Evolutionary conservation across 2,888 invertebrate species (phyloP).

Genomic region (Tipula helvola): DNA sequence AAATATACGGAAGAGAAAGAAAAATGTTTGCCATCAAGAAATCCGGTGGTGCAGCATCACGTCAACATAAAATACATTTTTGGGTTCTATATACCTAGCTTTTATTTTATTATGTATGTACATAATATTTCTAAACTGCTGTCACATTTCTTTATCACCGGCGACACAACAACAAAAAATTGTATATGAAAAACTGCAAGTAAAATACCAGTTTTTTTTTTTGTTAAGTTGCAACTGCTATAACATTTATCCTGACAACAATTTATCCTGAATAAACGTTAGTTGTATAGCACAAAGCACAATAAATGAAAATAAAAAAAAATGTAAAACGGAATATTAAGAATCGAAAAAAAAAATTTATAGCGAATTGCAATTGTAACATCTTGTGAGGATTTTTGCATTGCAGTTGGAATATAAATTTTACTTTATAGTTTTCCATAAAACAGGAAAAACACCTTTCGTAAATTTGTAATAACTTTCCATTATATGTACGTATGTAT

Average conservation of each 20-base stretch:
- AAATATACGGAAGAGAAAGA: background rate
- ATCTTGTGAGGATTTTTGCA: background rate
- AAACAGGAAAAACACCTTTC: background rate
- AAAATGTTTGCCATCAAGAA: background rate
- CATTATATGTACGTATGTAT: background rate
- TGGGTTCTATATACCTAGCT: background rate
- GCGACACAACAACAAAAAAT: background rate
- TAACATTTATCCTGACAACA: background rate
- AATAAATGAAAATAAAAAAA: background rate
- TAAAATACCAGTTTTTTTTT: background rate
- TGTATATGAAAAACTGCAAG: background rate
- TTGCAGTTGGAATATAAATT: constrained; percentile 4
- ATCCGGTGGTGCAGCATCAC: background rate
- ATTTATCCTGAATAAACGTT: background rate
- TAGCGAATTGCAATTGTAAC: background rate
- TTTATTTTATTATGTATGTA: background rate
- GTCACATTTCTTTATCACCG: background rate
- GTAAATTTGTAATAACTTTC: background rate
- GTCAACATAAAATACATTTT: background rate
- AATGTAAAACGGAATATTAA: background rate
- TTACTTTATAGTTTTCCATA: background rate
- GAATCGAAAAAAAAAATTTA: background rate
- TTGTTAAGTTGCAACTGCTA: background rate
- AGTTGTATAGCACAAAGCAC: background rate
- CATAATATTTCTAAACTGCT: background rate